Base-by-base conservation (phyloP, 2,888 invertebrate species). In the Suillia variegata region DNA sequence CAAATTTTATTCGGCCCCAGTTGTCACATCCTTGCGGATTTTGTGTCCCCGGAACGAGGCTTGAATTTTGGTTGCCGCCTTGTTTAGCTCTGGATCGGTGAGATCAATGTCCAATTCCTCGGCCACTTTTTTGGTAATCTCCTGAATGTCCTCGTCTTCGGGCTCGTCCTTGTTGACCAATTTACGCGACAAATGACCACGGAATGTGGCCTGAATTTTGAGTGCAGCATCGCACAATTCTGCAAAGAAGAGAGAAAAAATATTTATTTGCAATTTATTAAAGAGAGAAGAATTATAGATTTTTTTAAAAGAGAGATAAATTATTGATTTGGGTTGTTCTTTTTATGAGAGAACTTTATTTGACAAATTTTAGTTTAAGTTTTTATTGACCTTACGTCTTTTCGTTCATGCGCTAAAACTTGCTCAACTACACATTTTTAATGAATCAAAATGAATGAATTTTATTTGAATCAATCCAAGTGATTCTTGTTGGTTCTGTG, bases 41-140 rank as follows among this genome's bases (percentile, higher is more conserved):
- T 92, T 91, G 84, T 94, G 93, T 62, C 93, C 93, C 67, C 94
- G 89, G 88, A 95, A 94, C 52, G 94, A 93, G 57, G 94, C 94
- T 80, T 95, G 94, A 67, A 95, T 95, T 84, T 94, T 94, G 62
- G 93, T 92, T 24, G 95, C 95, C 1, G 94, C 94, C 80, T 93
- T 92, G 83, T 93, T 89, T 73, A 94, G 84, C 70, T 94, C 92
- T 17, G 94, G 94, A 84, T 95, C 94, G 65, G 88, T 86, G 67
- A 93, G 85, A 82, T 94, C 94, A 68, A 94, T 92, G 79, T 92
- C 92, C 80, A 93, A 85, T 77, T 94, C 92, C 77, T 94, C 91
- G 70, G 87, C 87, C 33, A 82, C 83, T 71, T 82, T 85, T 70
- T 85, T 85, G 64, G 86, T 86, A 67, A 86, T 85, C 64, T 83